A percentile compares a stretch with the other conserved stretches of the same genome.
Conservation (phyloP, 2,888 invertebrate genomes). For the Noctua janthe region DNA sequence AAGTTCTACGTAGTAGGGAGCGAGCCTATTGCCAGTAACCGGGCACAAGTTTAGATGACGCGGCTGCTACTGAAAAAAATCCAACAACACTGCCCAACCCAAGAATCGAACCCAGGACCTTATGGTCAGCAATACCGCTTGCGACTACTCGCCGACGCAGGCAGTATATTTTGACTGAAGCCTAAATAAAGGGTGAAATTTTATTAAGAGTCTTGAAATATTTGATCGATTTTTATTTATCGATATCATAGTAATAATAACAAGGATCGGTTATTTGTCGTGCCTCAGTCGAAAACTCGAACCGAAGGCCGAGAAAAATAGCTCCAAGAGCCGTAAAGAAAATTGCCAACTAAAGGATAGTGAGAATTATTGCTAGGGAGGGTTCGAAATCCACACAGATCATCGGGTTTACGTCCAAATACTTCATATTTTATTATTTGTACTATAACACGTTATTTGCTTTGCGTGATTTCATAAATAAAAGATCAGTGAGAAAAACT, state of each 20-base stretch:
- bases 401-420: slow-evolving; percentile 50
- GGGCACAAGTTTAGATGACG: no score
- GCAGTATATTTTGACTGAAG: background rate
- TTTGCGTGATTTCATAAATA: slow-evolving; percentile 31
- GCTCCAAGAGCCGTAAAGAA: slow-evolving; percentile 52
- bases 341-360: slow-evolving; percentile 60
- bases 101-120: background rate
- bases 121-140: no score
- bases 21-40: no score
- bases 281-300: slow-evolving; percentile 43
- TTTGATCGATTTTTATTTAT: slow-evolving; percentile 23
- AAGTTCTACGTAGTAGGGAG: no score
- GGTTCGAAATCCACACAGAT: slow-evolving; percentile 49
- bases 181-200: background rate
- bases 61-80: no score
- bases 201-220: background rate
- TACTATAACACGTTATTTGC: slow-evolving; percentile 32
- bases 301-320: slow-evolving; percentile 49
- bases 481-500: background rate
- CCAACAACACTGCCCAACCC: background rate
- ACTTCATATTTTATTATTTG: slow-evolving; percentile 58
- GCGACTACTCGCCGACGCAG: no score
- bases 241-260: slow-evolving; percentile 39
- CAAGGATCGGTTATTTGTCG: slow-evolving; percentile 37
- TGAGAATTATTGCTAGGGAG: slow-evolving; percentile 54